A percentile compares a stretch with the other conserved stretches of the same genome.
These are phyloP conservation scores for Laupala kohalensis DNA, from an alignment of 1,140 invertebrate species.

Conservation along the genomic window DNA sequence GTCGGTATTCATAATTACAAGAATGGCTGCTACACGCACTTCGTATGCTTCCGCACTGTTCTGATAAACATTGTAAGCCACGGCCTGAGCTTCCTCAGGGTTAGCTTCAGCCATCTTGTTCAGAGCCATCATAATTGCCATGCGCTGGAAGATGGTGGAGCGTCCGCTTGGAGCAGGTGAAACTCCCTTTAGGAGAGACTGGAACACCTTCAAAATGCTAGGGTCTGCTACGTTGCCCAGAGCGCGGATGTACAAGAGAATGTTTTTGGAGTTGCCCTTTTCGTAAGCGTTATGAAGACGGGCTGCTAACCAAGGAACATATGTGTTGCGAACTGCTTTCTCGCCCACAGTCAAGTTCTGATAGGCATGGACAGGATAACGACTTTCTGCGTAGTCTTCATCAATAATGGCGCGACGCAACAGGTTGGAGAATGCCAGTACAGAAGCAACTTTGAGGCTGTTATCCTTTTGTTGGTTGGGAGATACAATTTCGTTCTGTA, in stretches of 20 bases:
- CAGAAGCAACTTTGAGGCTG: constrained; percentile 33
- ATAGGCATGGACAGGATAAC: constrained; percentile 46
- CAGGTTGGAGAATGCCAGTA: constrained; percentile 42
- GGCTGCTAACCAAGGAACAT: constrained; percentile 40
- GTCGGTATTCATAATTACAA: constrained; percentile 37
- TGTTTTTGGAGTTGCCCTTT: constrained; percentile 34
- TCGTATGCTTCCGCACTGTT: constrained; percentile 47
- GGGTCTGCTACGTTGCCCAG: constrained; percentile 46
- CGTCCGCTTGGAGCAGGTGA: constrained; percentile 9
- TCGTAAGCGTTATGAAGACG: constrained; percentile 37
- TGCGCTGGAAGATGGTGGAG: constrained; percentile 42
- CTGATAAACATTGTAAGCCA: constrained; percentile 49
- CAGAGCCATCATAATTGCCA: constrained; percentile 42
- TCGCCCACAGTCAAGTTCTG: constrained; percentile 34
- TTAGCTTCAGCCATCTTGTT: constrained; percentile 30
- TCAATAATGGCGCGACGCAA: constrained; percentile 42
- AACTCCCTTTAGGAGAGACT: constrained; percentile 51
- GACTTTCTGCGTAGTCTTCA: constrained; percentile 36
- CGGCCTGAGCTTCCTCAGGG: constrained; percentile 35
- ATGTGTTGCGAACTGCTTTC: constrained; percentile 35
- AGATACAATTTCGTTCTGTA: too few relatives aligned
- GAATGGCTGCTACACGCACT: constrained; percentile 47
- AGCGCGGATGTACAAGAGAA: constrained; percentile 43
- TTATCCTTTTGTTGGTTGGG: too few relatives aligned
- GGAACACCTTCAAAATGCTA: constrained; percentile 39